phyloP scores from a whole-genome alignment of 1,140 invertebrate species.

The Ceratina japonica region DNA sequence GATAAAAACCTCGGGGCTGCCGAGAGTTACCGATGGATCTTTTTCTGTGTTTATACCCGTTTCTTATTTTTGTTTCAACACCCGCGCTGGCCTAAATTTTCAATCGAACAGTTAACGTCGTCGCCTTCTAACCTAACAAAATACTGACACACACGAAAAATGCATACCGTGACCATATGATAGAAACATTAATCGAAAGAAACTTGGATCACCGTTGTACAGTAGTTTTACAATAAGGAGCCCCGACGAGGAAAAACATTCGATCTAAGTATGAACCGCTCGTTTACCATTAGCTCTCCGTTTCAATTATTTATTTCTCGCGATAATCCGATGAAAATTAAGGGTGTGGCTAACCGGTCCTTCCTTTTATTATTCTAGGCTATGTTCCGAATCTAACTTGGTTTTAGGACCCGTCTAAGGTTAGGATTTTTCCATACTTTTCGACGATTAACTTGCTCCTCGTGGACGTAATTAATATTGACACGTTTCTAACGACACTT shows the following conservation, averaged over 20 bases:
- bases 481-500: background rate
- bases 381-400: constrained; percentile 41
- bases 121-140: constrained; percentile 35
- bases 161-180: constrained; percentile 56
- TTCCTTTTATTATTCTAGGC: constrained; percentile 46
- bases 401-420: constrained; percentile 27
- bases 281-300: background rate
- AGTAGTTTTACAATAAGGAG: constrained; percentile 46
- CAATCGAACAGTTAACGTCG: constrained; percentile 33
- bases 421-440: constrained; percentile 36
- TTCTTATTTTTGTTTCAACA: constrained; percentile 41
- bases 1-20: constrained; percentile 51
- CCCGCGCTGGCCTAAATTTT: constrained; percentile 34
- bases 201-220: constrained; percentile 36
- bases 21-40: constrained; percentile 60
- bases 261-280: constrained; percentile 58
- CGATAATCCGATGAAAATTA: constrained; percentile 28
- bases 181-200: constrained; percentile 50
- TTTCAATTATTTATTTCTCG: constrained; percentile 14
- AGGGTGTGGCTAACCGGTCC: constrained; percentile 60
- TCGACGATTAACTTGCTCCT: constrained; percentile 15
- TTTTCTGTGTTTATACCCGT: constrained; percentile 59
- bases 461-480: background rate
- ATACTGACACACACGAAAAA: constrained; percentile 44
- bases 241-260: constrained; percentile 45